A percentile compares a stretch with the other conserved stretches of the same genome.
These are phyloP conservation scores for Dolichotis patagonum DNA, from an alignment of 2,113 vertebrate genomes.

Conservation along the genomic window DNA sequence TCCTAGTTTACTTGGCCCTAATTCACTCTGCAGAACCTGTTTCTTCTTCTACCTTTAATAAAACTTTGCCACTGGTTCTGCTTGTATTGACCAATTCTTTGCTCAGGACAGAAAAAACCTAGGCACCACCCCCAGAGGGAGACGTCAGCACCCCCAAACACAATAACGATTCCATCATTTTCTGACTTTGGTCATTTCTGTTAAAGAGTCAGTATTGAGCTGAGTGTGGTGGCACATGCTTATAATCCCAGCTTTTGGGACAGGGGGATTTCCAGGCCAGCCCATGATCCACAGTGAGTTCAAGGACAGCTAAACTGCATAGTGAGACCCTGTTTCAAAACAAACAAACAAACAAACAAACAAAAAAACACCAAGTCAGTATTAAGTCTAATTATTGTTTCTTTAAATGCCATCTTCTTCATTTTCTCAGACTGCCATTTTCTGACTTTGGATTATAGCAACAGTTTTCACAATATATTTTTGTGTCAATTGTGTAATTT, in stretches of 20 bases:
- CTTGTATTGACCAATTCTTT: not conserved
- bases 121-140: not conserved
- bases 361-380: not conserved
- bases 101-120: not conserved
- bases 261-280: not conserved
- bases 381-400: not conserved
- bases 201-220: not conserved
- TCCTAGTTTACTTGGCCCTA: not conserved
- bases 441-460: not conserved
- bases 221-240: not conserved
- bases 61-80: not conserved
- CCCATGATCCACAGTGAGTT: not conserved
- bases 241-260: not conserved
- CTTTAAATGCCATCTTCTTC: not conserved
- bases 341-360: too few species aligned
- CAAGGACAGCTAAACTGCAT: not conserved
- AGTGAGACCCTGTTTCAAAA: not conserved
- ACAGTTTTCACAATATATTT: not conserved
- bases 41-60: not conserved
- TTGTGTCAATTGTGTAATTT: not conserved
- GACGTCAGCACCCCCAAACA: not conserved
- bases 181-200: slow-evolving; percentile 36
- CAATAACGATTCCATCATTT: not conserved
- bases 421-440: not conserved
- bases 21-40: not conserved